These are phyloP conservation scores for Valencia hispanica DNA, from an alignment of 2,797 vertebrate genomes.

Conservation along the genomic window DNA sequence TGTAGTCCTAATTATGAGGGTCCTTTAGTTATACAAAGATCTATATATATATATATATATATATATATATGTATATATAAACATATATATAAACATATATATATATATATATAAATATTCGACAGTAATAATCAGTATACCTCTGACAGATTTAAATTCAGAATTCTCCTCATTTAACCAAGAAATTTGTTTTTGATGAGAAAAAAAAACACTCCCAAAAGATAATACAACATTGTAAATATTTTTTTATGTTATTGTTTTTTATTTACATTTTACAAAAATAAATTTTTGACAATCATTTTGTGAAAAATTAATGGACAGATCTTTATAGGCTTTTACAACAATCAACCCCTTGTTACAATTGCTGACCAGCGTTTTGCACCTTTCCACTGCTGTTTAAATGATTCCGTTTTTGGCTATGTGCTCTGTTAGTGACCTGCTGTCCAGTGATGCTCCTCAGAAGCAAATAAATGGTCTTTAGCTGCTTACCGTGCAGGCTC, in stretches of 20 bases:
- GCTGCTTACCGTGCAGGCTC: constrained; percentile 43
- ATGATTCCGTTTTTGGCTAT: background rate
- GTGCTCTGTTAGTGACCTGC: constrained; percentile 22
- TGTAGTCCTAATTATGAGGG: background rate
- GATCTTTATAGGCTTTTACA: background rate
- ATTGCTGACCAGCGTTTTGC: background rate
- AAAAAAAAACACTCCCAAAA: background rate
- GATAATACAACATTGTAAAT: background rate
- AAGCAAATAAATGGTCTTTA: constrained; percentile 49
- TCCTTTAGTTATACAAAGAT: background rate
- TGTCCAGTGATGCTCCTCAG: constrained; percentile 38
- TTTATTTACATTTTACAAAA: background rate
- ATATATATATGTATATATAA: too few relatives aligned
- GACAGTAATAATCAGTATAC: background rate
- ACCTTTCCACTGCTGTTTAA: background rate
- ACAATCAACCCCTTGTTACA: background rate
- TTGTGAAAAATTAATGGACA: background rate
- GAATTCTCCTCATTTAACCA: background rate
- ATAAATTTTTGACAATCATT: too few relatives aligned
- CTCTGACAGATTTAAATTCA: background rate
- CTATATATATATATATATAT: too few relatives aligned
- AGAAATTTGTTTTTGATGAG: background rate
- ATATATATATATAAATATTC: too few relatives aligned
- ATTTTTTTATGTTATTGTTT: background rate
- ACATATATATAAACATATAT: too few relatives aligned